Evolutionary conservation across 2,888 invertebrate genomes (phyloP).

Genomic region (Entomobrya multifasciata): DNA sequence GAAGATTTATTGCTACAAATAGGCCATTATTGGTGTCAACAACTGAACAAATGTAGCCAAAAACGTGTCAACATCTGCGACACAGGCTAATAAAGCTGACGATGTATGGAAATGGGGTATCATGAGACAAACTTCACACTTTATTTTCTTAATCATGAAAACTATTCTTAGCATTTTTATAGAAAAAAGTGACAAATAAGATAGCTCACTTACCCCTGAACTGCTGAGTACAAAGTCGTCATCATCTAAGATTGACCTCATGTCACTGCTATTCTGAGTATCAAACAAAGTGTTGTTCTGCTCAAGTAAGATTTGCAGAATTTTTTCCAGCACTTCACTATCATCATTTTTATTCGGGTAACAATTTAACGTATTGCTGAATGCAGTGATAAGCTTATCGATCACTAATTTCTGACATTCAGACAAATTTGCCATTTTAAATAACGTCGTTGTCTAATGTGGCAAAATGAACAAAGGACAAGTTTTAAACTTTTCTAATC

Average conservation of each 20-base stretch:
- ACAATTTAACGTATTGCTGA: conserved; percentile 59
- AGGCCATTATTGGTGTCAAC: neutral
- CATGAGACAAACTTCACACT: neutral
- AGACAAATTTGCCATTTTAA: conserved; percentile 34
- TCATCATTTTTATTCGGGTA: neutral
- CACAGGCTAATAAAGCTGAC: neutral
- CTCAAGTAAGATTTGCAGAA: conserved; percentile 27
- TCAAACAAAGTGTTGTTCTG: conserved; percentile 34
- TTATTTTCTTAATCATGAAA: too few species aligned
- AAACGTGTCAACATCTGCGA: conserved; percentile 23
- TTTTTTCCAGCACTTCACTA: conserved; percentile 52
- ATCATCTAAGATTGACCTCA: neutral
- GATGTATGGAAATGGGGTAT: neutral
- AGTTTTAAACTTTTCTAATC: too few species aligned
- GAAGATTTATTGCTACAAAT: neutral
- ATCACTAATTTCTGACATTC: conserved; percentile 60
- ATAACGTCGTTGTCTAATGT: too few species aligned
- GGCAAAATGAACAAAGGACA: too few species aligned
- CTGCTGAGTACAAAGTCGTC: neutral
- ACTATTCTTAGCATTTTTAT: too few species aligned
- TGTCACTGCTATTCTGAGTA: neutral
- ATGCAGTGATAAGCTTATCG: conserved; percentile 46
- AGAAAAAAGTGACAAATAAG: too few species aligned
- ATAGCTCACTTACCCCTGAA: neutral
- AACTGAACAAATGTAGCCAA: neutral